Percentiles rank a stretch among this genome's conserved stretches.
These are phyloP conservation scores for Callospermophilus lateralis DNA, from an alignment of 2,113 vertebrate species.

Conservation along the genomic window DNA sequence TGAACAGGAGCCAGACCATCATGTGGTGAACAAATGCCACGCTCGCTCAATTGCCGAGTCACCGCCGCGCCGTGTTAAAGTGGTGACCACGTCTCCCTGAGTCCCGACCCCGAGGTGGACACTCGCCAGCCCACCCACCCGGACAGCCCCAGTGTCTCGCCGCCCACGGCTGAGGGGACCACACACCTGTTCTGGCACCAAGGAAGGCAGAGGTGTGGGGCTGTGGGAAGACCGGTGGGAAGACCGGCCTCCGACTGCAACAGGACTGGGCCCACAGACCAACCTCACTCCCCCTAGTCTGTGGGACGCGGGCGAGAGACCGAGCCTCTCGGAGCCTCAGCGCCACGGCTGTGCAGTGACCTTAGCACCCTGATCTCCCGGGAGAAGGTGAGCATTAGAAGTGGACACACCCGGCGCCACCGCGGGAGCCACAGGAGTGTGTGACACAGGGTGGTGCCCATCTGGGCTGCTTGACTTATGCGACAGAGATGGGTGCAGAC, in stretches of 20 bases:
- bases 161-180: not conserved
- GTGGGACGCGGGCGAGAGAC: not conserved
- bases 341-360: not conserved
- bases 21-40: conserved; percentile 60
- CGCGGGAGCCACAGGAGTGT: not conserved
- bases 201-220: not conserved
- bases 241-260: not conserved
- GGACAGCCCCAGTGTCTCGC: not conserved
- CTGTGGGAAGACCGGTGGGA: not conserved
- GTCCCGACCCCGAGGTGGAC: not conserved
- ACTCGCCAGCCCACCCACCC: conserved; percentile 60
- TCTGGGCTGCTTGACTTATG: not conserved
- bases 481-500: not conserved
- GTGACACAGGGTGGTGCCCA: not conserved
- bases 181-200: not conserved
- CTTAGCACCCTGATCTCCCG: too few species aligned
- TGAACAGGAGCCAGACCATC: conserved; percentile 43
- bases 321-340: not conserved
- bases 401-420: not conserved
- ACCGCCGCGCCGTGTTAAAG: not conserved
- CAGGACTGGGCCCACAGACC: not conserved
- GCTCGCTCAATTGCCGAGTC: not conserved
- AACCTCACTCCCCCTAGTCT: too few species aligned
- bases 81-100: not conserved
- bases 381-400: not conserved